Conservation (phyloP, 1,140 invertebrate genomes). For the Sarcophaga bullata region DNA sequence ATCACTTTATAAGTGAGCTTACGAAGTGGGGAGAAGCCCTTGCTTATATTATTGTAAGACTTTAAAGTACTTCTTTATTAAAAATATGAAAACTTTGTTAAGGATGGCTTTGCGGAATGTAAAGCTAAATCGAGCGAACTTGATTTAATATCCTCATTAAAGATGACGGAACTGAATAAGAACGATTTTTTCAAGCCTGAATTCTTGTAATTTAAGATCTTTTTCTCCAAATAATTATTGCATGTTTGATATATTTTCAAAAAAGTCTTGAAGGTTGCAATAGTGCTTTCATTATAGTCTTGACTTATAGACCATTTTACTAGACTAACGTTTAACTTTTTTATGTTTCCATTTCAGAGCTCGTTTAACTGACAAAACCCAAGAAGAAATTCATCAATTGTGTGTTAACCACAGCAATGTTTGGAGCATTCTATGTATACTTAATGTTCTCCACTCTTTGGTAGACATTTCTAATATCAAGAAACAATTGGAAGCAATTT, state of each 20-base stretch:
- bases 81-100: too few relatives aligned
- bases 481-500: constrained; percentile 89
- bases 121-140: too few relatives aligned
- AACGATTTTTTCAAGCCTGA: too few relatives aligned
- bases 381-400: constrained; percentile 76
- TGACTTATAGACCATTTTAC: too few relatives aligned
- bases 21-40: not conserved
- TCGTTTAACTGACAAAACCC: constrained; percentile 84
- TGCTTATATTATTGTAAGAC: not conserved
- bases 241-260: too few relatives aligned
- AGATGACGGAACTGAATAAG: too few relatives aligned
- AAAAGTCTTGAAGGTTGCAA: too few relatives aligned
- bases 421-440: constrained; percentile 98
- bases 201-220: too few relatives aligned
- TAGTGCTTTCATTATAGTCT: too few relatives aligned
- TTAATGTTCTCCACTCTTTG: constrained; percentile 97
- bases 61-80: not conserved
- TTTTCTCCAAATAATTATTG: too few relatives aligned
- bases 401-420: constrained; percentile 82
- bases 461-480: constrained; percentile 99
- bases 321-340: constrained; percentile 7
- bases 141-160: too few relatives aligned
- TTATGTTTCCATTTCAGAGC: constrained; percentile 68
- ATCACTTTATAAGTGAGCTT: not conserved
- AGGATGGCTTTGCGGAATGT: too few relatives aligned